phyloP scores from a whole-genome alignment of 2,797 vertebrate species.

The Scomberomorus guttatus region DNA sequence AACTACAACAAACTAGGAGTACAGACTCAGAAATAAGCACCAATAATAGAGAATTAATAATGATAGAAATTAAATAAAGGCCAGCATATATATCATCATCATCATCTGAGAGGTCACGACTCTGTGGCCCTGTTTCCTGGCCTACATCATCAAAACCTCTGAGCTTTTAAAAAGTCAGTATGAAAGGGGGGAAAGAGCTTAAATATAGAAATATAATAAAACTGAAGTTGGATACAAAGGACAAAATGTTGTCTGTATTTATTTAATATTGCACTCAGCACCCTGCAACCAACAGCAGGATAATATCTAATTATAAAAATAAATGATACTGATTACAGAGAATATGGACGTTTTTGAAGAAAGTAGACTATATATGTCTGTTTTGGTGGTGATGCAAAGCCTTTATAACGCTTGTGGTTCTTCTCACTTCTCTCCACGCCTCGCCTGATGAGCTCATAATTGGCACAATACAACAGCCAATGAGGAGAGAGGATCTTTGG shows the following conservation, averaged over 20 bases:
- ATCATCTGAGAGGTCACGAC: neutral
- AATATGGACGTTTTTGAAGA: too few species aligned
- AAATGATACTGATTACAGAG: too few species aligned
- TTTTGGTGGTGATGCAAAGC: neutral
- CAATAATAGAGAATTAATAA: neutral
- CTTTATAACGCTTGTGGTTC: neutral
- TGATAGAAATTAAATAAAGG: neutral
- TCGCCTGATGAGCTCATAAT: neutral
- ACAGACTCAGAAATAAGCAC: neutral
- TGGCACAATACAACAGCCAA: slow-evolving; percentile 45
- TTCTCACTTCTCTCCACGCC: neutral
- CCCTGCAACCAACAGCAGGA: too few species aligned
- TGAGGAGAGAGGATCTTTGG: slow-evolving; percentile 31
- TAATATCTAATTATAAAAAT: too few species aligned
- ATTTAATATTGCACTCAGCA: too few species aligned
- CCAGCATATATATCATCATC: neutral
- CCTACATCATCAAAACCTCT: too few species aligned
- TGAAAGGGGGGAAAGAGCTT: too few species aligned
- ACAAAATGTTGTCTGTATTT: neutral
- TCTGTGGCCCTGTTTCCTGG: too few species aligned
- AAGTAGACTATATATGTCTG: too few species aligned
- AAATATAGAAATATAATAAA: too few species aligned
- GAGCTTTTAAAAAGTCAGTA: too few species aligned
- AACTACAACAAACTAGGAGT: neutral
- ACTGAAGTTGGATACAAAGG: too few species aligned